phyloP scores from a whole-genome alignment of 92 coral and sea anemone species.

The Pocillopora grandis region DNA sequence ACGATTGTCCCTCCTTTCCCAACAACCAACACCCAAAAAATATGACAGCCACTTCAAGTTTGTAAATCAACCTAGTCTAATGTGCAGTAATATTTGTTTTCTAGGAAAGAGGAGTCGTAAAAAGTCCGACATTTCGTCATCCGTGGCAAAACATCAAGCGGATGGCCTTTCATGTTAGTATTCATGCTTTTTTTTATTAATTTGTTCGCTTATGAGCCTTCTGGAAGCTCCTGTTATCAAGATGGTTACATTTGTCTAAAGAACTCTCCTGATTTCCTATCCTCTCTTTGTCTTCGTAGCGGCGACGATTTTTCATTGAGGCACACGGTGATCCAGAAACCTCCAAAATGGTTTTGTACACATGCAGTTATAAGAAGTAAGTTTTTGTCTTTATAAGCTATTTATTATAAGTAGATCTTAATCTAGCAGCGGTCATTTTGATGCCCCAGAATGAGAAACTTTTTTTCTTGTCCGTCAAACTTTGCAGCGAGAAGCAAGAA shows the following conservation, averaged over 20 bases:
- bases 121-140: conserved; percentile 96
- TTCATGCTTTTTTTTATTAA: not conserved
- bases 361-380: conserved; percentile 95
- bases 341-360: conserved; percentile 88
- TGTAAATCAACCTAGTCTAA: not conserved
- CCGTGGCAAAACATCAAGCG: conserved; percentile 97
- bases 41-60: too few species aligned
- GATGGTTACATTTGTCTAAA: not conserved
- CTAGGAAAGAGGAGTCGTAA: conserved; percentile 96
- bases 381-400: conserved; percentile 8
- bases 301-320: conserved; percentile 91
- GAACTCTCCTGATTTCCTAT: not conserved
- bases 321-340: conserved; percentile 97
- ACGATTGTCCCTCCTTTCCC: too few species aligned
- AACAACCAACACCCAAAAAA: too few species aligned
- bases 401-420: too few species aligned
- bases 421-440: too few species aligned
- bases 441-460: too few species aligned
- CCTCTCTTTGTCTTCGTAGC: conserved; percentile 46
- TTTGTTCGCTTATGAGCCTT: too few species aligned
- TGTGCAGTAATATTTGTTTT: not conserved
- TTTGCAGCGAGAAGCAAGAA: too few species aligned
- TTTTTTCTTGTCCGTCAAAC: too few species aligned
- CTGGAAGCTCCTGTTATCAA: too few species aligned
- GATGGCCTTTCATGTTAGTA: conserved; percentile 97